Conservation (phyloP, 2,888 invertebrate species). For the Lithophane socia region DNA sequence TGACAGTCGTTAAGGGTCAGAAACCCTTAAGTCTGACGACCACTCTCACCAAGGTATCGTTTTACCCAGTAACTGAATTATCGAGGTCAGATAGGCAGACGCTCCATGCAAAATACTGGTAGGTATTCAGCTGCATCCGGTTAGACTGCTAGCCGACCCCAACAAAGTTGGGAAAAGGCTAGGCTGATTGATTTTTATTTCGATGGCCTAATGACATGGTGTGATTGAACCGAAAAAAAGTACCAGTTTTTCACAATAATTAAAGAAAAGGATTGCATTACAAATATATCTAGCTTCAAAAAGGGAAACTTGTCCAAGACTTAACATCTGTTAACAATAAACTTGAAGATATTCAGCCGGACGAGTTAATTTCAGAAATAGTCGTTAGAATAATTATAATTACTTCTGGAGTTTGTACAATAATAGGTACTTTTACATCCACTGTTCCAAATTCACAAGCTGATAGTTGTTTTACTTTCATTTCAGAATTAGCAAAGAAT, state of each 20-base stretch:
- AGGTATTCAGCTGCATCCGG: not conserved
- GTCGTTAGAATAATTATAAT: conserved; percentile 37
- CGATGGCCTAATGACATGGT: not conserved
- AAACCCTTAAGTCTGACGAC: not conserved
- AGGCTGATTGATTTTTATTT: not conserved
- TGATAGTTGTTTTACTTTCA: conserved; percentile 44
- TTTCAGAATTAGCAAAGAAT: conserved; percentile 38
- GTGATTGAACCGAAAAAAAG: not conserved
- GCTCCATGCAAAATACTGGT: not conserved
- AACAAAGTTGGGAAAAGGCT: not conserved
- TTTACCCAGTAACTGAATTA: not conserved
- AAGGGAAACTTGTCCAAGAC: not conserved
- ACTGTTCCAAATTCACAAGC: conserved; percentile 15
- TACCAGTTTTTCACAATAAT: not conserved
- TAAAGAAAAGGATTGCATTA: not conserved
- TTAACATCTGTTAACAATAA: conserved; percentile 23
- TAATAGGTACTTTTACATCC: conserved; percentile 25
- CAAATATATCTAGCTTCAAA: not conserved
- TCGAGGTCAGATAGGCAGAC: no score
- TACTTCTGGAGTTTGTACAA: conserved; percentile 39
- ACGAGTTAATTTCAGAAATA: conserved; percentile 29
- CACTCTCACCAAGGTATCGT: not conserved
- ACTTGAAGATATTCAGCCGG: conserved; percentile 3
- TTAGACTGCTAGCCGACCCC: not conserved
- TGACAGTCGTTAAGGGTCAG: no score